These are phyloP conservation scores for Metallyticus violacea DNA, from an alignment of 2,888 invertebrate species.

Conservation along the genomic window DNA sequence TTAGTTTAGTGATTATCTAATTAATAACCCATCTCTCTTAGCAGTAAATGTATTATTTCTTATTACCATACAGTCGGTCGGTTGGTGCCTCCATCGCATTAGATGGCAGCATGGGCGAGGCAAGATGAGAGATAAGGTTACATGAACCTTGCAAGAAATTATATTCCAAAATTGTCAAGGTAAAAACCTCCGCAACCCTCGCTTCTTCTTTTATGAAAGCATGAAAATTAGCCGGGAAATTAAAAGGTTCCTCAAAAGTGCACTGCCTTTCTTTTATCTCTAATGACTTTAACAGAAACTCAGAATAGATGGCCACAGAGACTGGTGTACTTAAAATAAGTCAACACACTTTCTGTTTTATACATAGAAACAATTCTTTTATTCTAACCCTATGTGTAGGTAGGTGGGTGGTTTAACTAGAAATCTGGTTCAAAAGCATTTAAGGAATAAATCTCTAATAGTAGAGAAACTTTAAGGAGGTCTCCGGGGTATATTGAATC, in stretches of 20 bases:
- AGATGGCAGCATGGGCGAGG: not conserved
- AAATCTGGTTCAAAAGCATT: no score
- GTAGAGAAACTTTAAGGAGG: no score
- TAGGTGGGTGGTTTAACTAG: no score
- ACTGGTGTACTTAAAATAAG: no score
- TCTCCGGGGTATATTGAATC: no score
- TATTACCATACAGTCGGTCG: constrained; percentile 24
- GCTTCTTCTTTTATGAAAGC: not conserved
- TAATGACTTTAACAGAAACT: no score
- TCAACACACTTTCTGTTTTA: no score
- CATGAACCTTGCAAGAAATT: not conserved
- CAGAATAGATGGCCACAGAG: no score
- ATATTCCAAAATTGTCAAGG: not conserved
- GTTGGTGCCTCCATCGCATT: not conserved
- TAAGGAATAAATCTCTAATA: no score
- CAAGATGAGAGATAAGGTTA: not conserved
- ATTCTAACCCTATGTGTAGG: no score
- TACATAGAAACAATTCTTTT: no score
- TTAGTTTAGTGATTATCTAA: constrained; percentile 32
- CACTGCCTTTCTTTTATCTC: not conserved
- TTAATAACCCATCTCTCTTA: constrained; percentile 31
- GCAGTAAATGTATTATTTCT: constrained; percentile 33
- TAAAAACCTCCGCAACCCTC: not conserved
- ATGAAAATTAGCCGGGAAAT: not conserved
- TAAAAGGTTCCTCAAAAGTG: no score